Evolutionary conservation across 2,797 vertebrate species (phyloP).

Genomic region (Oreochromis grahami): DNA sequence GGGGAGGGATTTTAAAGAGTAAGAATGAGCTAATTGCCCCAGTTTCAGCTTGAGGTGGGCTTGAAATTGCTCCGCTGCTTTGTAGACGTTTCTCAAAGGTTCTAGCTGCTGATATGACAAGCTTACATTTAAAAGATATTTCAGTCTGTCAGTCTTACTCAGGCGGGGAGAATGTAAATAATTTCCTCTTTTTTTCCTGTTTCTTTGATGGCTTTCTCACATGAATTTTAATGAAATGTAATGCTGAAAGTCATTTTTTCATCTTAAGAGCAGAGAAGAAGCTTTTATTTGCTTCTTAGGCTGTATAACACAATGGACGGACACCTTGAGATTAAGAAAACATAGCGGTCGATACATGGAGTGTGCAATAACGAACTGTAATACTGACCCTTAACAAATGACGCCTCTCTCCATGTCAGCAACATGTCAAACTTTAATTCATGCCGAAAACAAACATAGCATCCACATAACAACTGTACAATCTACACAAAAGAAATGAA

Average conservation of each 20-base stretch:
- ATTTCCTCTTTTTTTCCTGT: neutral
- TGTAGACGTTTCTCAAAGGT: neutral
- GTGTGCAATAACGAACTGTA: neutral
- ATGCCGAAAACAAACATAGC: constrained; percentile 66
- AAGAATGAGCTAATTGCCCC: neutral
- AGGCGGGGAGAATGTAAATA: neutral
- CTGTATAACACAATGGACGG: neutral
- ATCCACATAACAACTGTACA: constrained; percentile 51
- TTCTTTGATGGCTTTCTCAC: neutral
- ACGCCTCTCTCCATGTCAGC: neutral
- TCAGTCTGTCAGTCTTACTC: constrained; percentile 1
- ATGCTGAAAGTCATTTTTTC: neutral
- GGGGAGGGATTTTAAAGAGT: constrained; percentile 2
- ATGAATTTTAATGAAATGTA: neutral
- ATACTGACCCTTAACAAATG: neutral
- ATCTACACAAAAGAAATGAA: constrained; percentile 36
- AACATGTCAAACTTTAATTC: constrained; percentile 71
- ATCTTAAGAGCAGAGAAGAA: neutral
- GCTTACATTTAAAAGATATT: neutral
- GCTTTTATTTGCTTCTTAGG: neutral
- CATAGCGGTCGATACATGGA: accelerated
- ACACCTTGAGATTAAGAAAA: neutral
- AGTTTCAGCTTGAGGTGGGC: neutral
- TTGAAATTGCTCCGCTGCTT: neutral
- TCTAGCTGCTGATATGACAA: neutral